These are phyloP conservation scores for Rhagium mordax DNA, from an alignment of 2,888 invertebrate species.

Conservation along the genomic window DNA sequence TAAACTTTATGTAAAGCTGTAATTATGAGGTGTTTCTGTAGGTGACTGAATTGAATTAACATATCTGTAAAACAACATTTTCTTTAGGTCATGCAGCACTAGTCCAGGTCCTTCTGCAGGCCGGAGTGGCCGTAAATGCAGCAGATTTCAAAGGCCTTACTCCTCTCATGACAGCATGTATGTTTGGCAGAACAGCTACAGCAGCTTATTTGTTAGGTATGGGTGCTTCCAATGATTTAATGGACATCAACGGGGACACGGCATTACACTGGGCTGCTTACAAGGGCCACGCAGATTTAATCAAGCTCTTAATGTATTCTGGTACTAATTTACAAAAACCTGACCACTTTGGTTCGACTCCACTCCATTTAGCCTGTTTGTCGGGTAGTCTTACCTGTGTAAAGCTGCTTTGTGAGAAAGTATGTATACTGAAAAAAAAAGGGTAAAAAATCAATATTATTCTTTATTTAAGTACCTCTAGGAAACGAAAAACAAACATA, in stretches of 20 bases:
- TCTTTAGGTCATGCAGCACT: constrained; percentile 83
- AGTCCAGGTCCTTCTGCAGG: constrained; percentile 82
- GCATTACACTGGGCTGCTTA: constrained; percentile 96
- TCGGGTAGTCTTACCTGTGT: constrained; percentile 92
- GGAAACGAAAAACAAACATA: too few relatives aligned
- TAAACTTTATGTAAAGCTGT: too few relatives aligned
- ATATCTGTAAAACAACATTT: not conserved
- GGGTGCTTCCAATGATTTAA: constrained; percentile 88
- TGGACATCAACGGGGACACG: constrained; percentile 94
- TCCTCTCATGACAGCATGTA: constrained; percentile 92
- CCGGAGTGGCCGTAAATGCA: constrained; percentile 91
- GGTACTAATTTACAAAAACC: constrained; percentile 92
- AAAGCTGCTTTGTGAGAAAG: constrained; percentile 90
- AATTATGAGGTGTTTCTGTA: too few relatives aligned
- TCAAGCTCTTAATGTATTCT: constrained; percentile 90
- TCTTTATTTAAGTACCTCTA: too few relatives aligned
- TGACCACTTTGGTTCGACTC: constrained; percentile 94
- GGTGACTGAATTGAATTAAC: not conserved
- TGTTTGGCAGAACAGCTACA: constrained; percentile 93
- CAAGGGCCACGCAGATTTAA: constrained; percentile 91
- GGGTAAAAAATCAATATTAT: too few relatives aligned
- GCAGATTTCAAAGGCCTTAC: constrained; percentile 93
- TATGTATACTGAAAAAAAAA: constrained; percentile 58
- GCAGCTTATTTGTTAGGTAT: constrained; percentile 92
- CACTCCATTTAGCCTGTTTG: constrained; percentile 90